Conservation (phyloP, 1,140 invertebrate species). For the Macrocentrus cingulum region DNA sequence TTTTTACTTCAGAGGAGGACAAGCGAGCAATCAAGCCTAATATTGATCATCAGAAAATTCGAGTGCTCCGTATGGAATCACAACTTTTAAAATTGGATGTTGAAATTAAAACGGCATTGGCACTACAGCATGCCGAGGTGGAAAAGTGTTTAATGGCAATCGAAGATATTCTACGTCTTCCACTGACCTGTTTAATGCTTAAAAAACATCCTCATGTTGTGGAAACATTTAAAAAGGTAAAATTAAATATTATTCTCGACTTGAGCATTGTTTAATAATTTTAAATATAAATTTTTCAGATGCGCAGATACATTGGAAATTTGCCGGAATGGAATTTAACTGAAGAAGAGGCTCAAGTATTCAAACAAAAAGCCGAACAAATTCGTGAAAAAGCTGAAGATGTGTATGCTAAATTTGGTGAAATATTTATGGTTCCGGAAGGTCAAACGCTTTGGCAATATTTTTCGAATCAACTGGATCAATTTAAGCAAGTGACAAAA, state of each 20-base stretch:
- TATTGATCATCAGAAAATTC: constrained; percentile 41
- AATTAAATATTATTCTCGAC: neutral
- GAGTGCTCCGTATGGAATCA: constrained; percentile 65
- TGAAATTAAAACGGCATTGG: constrained; percentile 71
- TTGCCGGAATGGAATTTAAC: constrained; percentile 69
- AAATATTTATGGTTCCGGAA: constrained; percentile 57
- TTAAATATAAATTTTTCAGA: constrained; percentile 39
- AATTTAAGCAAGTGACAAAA: constrained; percentile 63
- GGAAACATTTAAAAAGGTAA: constrained; percentile 70
- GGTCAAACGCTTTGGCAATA: constrained; percentile 63
- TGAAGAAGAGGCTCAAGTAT: constrained; percentile 63
- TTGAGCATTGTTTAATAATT: too few species aligned
- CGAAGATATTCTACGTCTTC: constrained; percentile 65
- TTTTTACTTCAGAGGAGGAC: constrained; percentile 56
- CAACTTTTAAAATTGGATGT: constrained; percentile 73
- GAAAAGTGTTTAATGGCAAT: constrained; percentile 65
- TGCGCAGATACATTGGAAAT: constrained; percentile 76
- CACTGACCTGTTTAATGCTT: constrained; percentile 76
- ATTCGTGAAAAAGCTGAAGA: constrained; percentile 69
- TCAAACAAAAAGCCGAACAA: constrained; percentile 66
- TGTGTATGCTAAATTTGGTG: constrained; percentile 66
- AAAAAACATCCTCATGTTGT: constrained; percentile 83
- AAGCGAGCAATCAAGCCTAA: constrained; percentile 54
- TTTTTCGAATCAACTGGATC: constrained; percentile 61
- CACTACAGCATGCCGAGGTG: constrained; percentile 66